phyloP scores from a whole-genome alignment of 1,140 invertebrate genomes.

The Agraylea sexmaculata region DNA sequence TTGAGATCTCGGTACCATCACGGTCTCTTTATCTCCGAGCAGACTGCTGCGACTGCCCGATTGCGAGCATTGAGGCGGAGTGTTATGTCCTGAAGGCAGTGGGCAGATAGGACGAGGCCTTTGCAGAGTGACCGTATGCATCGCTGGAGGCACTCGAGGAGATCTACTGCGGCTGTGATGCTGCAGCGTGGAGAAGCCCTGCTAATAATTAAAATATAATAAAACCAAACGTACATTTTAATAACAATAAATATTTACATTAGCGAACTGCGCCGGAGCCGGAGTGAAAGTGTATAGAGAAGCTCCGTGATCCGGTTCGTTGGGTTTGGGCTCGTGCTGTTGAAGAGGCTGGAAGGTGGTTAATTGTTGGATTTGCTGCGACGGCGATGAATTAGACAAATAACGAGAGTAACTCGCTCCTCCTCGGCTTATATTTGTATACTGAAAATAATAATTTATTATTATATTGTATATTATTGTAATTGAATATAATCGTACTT shows the following conservation, averaged over 20 bases:
- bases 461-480: too few relatives aligned
- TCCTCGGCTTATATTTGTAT: too few relatives aligned
- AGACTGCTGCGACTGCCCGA: too few relatives aligned
- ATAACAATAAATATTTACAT: background rate
- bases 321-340: background rate
- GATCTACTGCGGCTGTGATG: conserved; percentile 17
- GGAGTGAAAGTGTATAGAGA: background rate
- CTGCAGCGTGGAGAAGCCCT: conserved; percentile 20
- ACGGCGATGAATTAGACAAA: conserved; percentile 12
- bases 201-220: conserved; percentile 4
- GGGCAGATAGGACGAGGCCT: conserved; percentile 12
- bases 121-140: conserved; percentile 14
- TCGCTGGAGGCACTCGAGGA: conserved; percentile 7
- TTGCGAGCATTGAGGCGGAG: too few relatives aligned
- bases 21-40: too few relatives aligned
- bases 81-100: too few relatives aligned
- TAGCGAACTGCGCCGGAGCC: conserved; percentile 1
- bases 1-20: too few relatives aligned
- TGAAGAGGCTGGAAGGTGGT: conserved; percentile 3
- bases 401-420: conserved; percentile 19
- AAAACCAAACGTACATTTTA: background rate
- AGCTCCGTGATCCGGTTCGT: conserved; percentile 3
- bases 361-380: background rate
- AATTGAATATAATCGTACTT: conserved; percentile 7
- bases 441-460: too few relatives aligned